A percentile compares a stretch with the other conserved stretches of the same genome.
phyloP scores from a whole-genome alignment of 2,888 invertebrate genomes.

The Dendrolimus pini region DNA sequence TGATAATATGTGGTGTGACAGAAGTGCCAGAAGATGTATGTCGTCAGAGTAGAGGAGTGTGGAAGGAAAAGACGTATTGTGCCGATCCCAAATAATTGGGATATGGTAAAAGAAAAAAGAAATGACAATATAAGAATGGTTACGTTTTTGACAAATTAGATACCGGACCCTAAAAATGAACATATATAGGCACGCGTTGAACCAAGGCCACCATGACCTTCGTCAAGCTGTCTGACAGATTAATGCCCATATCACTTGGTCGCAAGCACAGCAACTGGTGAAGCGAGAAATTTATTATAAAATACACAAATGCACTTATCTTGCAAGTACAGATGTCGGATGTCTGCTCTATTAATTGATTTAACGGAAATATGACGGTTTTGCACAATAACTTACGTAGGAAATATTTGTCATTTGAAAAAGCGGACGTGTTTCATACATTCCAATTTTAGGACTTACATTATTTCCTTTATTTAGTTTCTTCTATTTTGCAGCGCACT shows the following conservation, averaged over 20 bases:
- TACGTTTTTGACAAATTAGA: too few relatives aligned
- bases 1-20: too few relatives aligned
- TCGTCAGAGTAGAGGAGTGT: too few relatives aligned
- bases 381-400: not conserved
- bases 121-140: too few relatives aligned
- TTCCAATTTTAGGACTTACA: too few relatives aligned
- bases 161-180: too few relatives aligned
- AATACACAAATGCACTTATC: conserved; percentile 1
- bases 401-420: not conserved
- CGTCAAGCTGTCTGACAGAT: conserved; percentile 73
- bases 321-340: conserved; percentile 2
- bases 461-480: too few relatives aligned
- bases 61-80: too few relatives aligned
- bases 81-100: too few relatives aligned
- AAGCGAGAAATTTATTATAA: conserved; percentile 4
- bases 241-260: conserved; percentile 57
- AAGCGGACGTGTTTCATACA: too few relatives aligned
- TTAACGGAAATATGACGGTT: not conserved
- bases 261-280: conserved; percentile 26
- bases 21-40: too few relatives aligned
- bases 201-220: conserved; percentile 47
- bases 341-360: not conserved
- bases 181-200: conserved; percentile 51
- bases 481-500: too few relatives aligned
- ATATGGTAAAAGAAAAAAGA: conserved; percentile 20